A percentile compares a stretch with the other conserved stretches of the same genome.
Evolutionary conservation across 2,113 vertebrate species (phyloP).

Genomic region (Neoarius graeffei): DNA sequence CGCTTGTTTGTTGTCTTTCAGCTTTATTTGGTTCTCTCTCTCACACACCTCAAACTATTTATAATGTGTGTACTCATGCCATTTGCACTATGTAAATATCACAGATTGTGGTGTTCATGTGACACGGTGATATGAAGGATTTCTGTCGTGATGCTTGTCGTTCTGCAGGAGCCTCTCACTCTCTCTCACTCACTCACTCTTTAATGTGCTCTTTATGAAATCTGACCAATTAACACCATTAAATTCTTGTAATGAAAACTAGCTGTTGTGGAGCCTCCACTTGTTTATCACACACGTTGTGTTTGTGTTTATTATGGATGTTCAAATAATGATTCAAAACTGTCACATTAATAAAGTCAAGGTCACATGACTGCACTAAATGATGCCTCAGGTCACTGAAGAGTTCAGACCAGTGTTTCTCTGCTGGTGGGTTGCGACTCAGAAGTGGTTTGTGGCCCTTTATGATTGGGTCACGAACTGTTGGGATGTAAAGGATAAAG

Average conservation of each 20-base stretch:
- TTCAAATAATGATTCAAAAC: not conserved
- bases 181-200: not conserved
- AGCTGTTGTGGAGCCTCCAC: conserved; percentile 1
- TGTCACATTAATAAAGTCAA: not conserved
- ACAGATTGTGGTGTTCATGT: conserved; percentile 8
- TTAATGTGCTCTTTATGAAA: conserved; percentile 57
- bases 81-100: conserved; percentile 50
- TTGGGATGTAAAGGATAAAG: too few species aligned
- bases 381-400: not conserved
- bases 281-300: not conserved
- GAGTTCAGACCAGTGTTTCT: too few species aligned
- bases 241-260: conserved; percentile 29
- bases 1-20: not conserved
- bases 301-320: not conserved
- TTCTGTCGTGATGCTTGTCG: conserved; percentile 68
- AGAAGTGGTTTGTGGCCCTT: too few species aligned
- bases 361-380: not conserved
- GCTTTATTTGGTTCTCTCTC: not conserved
- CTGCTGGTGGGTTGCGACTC: too few species aligned
- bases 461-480: too few species aligned
- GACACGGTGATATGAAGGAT: conserved; percentile 71
- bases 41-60: too few species aligned
- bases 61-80: not conserved
- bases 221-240: conserved; percentile 70
- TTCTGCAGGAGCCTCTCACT: conserved; percentile 56